Evolutionary conservation across 1,140 invertebrate genomes (phyloP).

Genomic region (Lepidurus packardi): DNA sequence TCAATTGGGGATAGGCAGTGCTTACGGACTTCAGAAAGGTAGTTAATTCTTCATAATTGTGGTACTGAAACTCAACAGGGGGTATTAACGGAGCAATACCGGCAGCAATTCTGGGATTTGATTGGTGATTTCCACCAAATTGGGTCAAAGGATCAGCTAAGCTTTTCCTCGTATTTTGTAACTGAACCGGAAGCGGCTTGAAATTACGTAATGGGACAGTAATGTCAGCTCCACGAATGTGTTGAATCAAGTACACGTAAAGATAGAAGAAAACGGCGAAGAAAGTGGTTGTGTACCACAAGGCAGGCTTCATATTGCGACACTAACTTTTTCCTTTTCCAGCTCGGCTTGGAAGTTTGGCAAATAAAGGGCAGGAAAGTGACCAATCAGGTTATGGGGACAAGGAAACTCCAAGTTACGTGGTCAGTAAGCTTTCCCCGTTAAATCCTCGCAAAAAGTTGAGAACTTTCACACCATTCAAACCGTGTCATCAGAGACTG

Average conservation of each 20-base stretch:
- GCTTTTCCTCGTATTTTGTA: neutral
- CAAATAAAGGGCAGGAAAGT: neutral
- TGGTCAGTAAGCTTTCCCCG: neutral
- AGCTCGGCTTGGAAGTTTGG: neutral
- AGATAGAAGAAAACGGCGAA: conserved; percentile 46
- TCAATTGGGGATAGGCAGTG: conserved; percentile 72
- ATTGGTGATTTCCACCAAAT: neutral
- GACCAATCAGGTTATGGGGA: neutral
- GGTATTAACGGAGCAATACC: conserved; percentile 1
- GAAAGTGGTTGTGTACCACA: conserved; percentile 46
- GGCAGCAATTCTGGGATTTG: neutral
- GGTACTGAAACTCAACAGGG: conserved; percentile 72
- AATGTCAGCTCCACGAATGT: conserved; percentile 42
- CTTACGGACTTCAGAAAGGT: conserved; percentile 70
- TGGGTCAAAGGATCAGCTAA: neutral
- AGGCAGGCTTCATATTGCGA: conserved; percentile 45
- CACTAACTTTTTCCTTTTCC: neutral
- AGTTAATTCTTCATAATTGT: conserved; percentile 81
- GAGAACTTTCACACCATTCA: too few species aligned
- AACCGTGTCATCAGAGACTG: too few species aligned
- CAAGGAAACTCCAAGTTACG: neutral
- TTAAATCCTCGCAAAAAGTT: neutral
- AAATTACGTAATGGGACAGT: neutral
- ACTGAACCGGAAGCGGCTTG: neutral
- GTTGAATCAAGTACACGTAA: conserved; percentile 45